Percentiles rank a stretch among this genome's conserved stretches.
phyloP scores from a whole-genome alignment of 2,888 invertebrate genomes.

The Drosophila meridiana region DNA sequence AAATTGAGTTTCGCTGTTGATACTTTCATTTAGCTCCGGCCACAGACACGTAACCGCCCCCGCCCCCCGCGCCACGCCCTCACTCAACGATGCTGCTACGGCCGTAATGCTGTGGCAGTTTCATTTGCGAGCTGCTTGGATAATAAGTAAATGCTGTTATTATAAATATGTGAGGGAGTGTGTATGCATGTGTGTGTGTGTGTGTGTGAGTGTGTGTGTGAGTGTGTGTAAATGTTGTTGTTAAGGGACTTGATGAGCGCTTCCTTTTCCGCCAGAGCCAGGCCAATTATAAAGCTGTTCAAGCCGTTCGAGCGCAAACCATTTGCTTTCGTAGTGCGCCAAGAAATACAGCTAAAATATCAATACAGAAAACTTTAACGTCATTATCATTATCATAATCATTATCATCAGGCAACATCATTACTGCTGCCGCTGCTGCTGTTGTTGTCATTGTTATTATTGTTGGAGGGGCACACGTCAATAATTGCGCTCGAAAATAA shows the following conservation, averaged over 20 bases:
- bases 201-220: slow-evolving; percentile 1
- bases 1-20: slow-evolving; percentile 73
- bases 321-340: slow-evolving; percentile 42
- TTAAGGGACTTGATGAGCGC: slow-evolving; percentile 68
- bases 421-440: slow-evolving; percentile 12
- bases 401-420: slow-evolving; percentile 4
- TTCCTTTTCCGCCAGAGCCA: slow-evolving; percentile 74
- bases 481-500: slow-evolving; percentile 75
- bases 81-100: neutral
- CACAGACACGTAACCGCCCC: neutral
- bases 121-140: slow-evolving; percentile 20
- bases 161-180: slow-evolving; percentile 15
- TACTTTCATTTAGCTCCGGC: slow-evolving; percentile 62
- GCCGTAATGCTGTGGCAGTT: slow-evolving; percentile 11
- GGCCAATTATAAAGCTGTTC: slow-evolving; percentile 76
- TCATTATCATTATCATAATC: slow-evolving; percentile 14
- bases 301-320: slow-evolving; percentile 70
- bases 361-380: slow-evolving; percentile 43
- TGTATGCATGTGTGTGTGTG: slow-evolving; percentile 26
- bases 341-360: slow-evolving; percentile 49
- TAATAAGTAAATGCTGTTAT: slow-evolving; percentile 47
- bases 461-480: slow-evolving; percentile 71
- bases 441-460: slow-evolving; percentile 42
- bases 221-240: slow-evolving; percentile 39
- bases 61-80: neutral